Conservation (phyloP, 2,888 invertebrate species). For the Dicycla oo region DNA sequence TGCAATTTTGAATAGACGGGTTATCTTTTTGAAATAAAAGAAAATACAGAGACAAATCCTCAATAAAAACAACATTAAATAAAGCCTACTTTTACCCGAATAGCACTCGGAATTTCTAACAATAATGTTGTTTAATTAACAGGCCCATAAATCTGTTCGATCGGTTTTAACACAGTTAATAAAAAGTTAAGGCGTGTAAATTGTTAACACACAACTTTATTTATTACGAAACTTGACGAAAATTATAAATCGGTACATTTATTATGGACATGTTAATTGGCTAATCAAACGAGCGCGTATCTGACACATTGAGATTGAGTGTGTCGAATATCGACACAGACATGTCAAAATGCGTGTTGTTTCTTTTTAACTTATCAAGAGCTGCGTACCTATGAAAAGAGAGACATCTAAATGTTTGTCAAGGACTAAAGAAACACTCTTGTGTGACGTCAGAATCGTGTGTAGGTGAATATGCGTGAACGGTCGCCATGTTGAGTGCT, state of each 20-base stretch:
- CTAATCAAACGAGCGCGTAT: neutral
- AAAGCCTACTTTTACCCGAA: neutral
- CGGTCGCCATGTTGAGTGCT: no score
- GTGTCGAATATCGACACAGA: no score
- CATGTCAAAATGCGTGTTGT: no score
- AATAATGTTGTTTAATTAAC: conserved; percentile 37
- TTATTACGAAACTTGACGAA: conserved; percentile 1
- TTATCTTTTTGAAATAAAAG: neutral
- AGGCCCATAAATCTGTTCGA: conserved; percentile 34
- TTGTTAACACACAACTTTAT: conserved; percentile 9
- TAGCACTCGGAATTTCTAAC: conserved; percentile 13
- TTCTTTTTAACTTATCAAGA: no score
- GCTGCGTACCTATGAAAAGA: no score
- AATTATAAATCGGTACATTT: neutral
- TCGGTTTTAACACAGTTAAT: conserved; percentile 19
- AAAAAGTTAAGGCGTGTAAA: conserved; percentile 20
- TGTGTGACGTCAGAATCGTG: no score
- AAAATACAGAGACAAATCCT: neutral
- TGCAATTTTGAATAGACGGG: neutral
- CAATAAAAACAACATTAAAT: neutral
- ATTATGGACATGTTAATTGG: neutral
- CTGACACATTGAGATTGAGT: no score
- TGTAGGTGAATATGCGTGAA: no score
- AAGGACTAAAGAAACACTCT: no score
- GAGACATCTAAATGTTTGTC: no score